These are phyloP conservation scores for Dynastes tityus DNA, from an alignment of 2,888 invertebrate species.

Conservation along the genomic window DNA sequence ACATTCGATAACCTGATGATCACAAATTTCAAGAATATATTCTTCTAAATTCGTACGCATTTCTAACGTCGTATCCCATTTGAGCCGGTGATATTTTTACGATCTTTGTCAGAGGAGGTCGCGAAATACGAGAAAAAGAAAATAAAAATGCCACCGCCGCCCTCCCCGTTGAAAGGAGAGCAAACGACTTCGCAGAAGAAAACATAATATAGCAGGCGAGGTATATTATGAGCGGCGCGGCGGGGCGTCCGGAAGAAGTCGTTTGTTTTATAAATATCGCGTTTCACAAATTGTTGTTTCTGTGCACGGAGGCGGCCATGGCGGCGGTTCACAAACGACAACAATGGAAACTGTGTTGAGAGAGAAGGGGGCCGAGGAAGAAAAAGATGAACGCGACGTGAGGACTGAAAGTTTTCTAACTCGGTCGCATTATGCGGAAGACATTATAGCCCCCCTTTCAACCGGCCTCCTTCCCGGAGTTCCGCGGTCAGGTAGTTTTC, in stretches of 20 bases:
- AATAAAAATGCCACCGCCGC: neutral
- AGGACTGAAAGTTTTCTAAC: slow-evolving; percentile 34
- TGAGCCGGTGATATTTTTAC: too few species aligned
- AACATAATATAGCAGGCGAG: slow-evolving; percentile 1
- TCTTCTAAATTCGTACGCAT: neutral
- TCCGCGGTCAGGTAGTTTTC: slow-evolving; percentile 36
- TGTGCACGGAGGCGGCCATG: neutral
- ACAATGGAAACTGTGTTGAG: neutral
- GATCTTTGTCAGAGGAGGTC: too few species aligned
- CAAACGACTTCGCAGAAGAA: neutral
- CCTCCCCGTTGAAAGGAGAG: neutral
- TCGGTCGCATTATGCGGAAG: slow-evolving; percentile 40
- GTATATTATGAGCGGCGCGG: neutral
- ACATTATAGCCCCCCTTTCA: slow-evolving; percentile 11
- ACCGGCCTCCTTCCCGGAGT: neutral
- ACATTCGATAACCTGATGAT: too few species aligned
- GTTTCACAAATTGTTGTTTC: slow-evolving; percentile 38
- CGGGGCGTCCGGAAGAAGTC: neutral
- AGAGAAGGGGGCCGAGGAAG: neutral
- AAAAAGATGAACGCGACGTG: neutral
- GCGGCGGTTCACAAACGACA: neutral
- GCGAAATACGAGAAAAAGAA: neutral
- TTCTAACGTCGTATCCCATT: neutral
- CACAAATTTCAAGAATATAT: too few species aligned
- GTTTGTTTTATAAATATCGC: slow-evolving; percentile 40